Evolutionary conservation across 1,140 invertebrate species (phyloP).

Genomic region (Hydropsyche tenuis): DNA sequence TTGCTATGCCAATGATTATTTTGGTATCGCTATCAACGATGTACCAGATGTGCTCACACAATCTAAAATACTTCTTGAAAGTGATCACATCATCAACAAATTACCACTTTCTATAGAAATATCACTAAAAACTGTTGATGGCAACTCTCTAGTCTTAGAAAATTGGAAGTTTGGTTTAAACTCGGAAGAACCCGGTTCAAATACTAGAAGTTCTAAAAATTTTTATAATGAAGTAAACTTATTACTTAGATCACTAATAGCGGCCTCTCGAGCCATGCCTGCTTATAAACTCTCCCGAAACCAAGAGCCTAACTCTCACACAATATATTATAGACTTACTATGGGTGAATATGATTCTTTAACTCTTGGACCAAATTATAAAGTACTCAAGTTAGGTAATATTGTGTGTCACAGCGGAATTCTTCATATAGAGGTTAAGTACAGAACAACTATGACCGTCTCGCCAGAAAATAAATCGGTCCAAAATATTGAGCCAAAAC

Average conservation of each 20-base stretch:
- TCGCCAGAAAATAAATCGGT: background rate
- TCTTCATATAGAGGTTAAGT: background rate
- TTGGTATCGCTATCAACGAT: slow-evolving; percentile 18
- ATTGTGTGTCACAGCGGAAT: background rate
- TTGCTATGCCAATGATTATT: background rate
- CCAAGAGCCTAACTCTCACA: background rate
- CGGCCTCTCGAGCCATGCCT: slow-evolving; percentile 8
- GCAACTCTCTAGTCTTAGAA: slow-evolving; percentile 1
- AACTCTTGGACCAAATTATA: background rate
- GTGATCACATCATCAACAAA: background rate
- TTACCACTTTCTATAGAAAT: slow-evolving; percentile 7
- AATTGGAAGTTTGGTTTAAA: slow-evolving; percentile 14
- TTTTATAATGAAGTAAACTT: slow-evolving; percentile 2
- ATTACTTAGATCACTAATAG: slow-evolving; percentile 14
- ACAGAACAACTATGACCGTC: slow-evolving; percentile 6
- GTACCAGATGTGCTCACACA: background rate
- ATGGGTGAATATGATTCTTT: background rate
- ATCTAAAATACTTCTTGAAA: background rate
- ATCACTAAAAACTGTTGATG: slow-evolving; percentile 2
- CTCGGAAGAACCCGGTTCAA: background rate
- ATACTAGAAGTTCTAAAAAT: background rate
- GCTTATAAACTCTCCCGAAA: slow-evolving; percentile 23
- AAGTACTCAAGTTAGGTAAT: background rate
- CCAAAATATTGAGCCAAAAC: background rate
- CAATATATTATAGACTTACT: slow-evolving; percentile 7